Conservation (phyloP, 2,113 vertebrate species). For the Brachyhypopomus occidentalis region DNA sequence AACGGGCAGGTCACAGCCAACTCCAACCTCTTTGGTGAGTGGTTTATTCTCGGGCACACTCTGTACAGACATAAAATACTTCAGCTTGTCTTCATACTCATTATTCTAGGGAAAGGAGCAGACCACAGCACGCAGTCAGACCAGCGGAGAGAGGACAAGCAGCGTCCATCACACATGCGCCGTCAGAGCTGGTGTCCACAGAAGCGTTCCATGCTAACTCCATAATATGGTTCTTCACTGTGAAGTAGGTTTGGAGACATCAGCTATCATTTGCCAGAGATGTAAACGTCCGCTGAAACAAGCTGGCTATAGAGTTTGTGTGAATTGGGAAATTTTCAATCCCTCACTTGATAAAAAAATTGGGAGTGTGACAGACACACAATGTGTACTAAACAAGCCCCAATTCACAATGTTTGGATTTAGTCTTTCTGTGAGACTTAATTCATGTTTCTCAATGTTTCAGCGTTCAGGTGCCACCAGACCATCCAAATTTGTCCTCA, state of each 20-base stretch:
- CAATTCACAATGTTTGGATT: too few relatives aligned
- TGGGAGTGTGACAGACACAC: too few relatives aligned
- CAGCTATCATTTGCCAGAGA: neutral
- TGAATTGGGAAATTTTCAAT: too few relatives aligned
- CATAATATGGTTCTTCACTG: conserved; percentile 3
- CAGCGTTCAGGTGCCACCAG: too few relatives aligned
- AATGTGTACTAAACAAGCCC: too few relatives aligned
- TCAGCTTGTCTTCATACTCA: conserved; percentile 94
- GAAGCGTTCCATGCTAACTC: conserved; percentile 20
- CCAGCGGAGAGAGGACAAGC: conserved; percentile 61
- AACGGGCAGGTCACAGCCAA: conserved; percentile 81
- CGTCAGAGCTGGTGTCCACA: neutral
- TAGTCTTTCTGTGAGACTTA: too few relatives aligned
- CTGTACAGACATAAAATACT: conserved; percentile 88
- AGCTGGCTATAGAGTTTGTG: too few relatives aligned
- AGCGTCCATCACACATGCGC: conserved; percentile 35
- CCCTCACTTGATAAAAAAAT: too few relatives aligned
- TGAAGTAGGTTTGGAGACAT: conserved; percentile 34
- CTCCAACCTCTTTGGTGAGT: conserved; percentile 85
- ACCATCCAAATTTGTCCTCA: too few relatives aligned
- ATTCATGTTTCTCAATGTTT: too few relatives aligned
- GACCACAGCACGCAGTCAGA: conserved; percentile 69
- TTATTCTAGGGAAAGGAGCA: conserved; percentile 87
- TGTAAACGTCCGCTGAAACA: too few relatives aligned
- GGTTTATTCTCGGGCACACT: conserved; percentile 59